A percentile compares a stretch with the other conserved stretches of the same genome.
Evolutionary conservation across 2,113 vertebrate genomes (phyloP).

Genomic region (Athene cunicularia): DNA sequence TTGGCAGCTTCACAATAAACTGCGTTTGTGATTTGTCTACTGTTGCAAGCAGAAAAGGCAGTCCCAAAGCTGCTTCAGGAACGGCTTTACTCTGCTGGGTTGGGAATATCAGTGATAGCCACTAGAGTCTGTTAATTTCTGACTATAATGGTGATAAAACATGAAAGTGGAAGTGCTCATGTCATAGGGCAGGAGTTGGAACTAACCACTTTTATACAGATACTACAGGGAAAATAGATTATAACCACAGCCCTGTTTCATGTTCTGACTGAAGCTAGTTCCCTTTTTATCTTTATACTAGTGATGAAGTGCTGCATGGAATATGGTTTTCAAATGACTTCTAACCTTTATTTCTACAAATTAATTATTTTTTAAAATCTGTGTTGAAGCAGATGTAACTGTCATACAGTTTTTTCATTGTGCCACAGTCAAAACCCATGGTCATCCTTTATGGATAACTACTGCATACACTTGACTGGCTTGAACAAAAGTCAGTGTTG

Average conservation of each 20-base stretch:
- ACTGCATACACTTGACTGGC: background rate
- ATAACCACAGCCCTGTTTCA: background rate
- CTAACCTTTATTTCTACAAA: background rate
- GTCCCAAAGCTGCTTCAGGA: background rate
- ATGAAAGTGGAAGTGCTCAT: background rate
- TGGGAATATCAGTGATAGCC: background rate
- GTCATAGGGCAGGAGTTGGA: background rate
- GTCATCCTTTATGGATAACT: background rate
- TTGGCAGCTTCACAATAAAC: background rate
- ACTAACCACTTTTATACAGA: background rate
- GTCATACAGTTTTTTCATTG: background rate
- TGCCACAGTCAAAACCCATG: background rate
- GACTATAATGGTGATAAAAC: background rate
- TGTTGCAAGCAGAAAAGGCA: background rate
- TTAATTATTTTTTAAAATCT: background rate
- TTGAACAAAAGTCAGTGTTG: background rate
- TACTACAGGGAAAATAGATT: background rate
- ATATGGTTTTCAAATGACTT: background rate
- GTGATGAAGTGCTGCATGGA: background rate
- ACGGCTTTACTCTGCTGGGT: background rate
- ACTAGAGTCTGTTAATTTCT: background rate
- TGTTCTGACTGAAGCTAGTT: background rate
- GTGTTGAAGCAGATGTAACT: background rate
- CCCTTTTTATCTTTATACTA: background rate
- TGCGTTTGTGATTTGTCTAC: background rate